phyloP scores from a whole-genome alignment of 35 echinoderm and acorn worm species.

The Diadema setosum region DNA sequence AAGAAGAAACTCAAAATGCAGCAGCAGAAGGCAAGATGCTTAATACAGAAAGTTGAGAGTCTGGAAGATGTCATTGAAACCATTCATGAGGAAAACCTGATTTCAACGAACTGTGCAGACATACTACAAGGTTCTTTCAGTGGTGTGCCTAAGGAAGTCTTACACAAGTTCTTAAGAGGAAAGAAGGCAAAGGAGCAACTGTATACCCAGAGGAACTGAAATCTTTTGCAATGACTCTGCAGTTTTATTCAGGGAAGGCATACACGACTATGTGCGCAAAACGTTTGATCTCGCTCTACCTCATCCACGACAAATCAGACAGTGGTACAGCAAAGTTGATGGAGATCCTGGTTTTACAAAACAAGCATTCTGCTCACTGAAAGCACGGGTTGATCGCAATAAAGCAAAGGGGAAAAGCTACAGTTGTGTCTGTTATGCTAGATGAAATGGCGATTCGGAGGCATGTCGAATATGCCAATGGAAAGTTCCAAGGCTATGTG shows the following conservation, averaged over 20 bases:
- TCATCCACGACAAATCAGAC: not conserved
- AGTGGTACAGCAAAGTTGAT: not conserved
- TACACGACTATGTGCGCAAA: not conserved
- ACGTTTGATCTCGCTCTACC: not conserved
- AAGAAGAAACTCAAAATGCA: no score
- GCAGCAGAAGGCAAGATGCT: no score
- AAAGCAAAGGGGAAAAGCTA: not conserved
- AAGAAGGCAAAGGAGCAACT: no score
- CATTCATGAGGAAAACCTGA: no score
- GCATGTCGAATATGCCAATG: not conserved
- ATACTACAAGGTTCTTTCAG: no score
- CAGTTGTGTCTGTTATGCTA: not conserved
- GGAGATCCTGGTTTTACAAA: not conserved
- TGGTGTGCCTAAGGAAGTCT: no score
- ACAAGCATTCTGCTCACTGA: not conserved
- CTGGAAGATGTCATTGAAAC: no score
- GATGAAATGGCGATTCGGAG: not conserved
- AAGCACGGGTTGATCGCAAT: not conserved
- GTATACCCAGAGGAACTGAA: not conserved
- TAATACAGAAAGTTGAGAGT: no score
- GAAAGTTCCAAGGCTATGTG: not conserved
- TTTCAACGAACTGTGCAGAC: no score
- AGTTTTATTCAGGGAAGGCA: not conserved
- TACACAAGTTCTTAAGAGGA: no score
- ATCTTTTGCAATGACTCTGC: slow-evolving; percentile 40